phyloP scores from a whole-genome alignment of 2,797 vertebrate genomes.

The Falco biarmicus region DNA sequence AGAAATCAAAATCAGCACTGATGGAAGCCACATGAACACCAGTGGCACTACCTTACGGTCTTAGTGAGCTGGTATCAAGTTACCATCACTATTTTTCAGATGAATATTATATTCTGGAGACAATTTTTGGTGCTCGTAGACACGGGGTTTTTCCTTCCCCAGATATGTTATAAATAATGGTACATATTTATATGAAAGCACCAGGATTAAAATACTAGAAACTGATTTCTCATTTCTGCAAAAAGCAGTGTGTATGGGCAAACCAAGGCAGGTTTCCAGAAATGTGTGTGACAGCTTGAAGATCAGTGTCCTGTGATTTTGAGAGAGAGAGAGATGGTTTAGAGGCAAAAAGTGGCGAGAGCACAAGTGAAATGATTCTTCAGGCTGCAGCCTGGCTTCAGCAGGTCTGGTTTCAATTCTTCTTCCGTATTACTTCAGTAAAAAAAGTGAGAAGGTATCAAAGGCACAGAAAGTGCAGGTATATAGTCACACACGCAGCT shows the following conservation, averaged over 20 bases:
- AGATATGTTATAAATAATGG: neutral
- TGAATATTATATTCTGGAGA: neutral
- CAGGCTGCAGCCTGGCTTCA: neutral
- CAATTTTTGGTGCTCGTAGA: neutral
- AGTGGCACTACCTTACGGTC: neutral
- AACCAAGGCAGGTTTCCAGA: neutral
- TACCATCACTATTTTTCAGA: neutral
- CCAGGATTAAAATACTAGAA: neutral
- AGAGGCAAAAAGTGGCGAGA: neutral
- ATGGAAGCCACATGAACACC: neutral
- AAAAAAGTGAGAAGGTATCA: neutral
- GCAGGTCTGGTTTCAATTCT: neutral
- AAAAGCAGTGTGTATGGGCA: neutral
- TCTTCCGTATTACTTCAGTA: neutral
- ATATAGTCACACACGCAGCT: fast-evolving
- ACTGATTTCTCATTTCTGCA: neutral
- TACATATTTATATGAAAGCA: neutral
- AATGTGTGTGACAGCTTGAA: neutral
- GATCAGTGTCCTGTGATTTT: neutral
- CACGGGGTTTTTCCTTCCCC: neutral
- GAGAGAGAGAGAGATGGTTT: neutral
- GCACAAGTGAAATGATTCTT: neutral
- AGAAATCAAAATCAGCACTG: neutral
- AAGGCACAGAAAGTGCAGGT: neutral
- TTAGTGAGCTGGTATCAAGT: neutral